These are phyloP conservation scores for Catharus ustulatus DNA, from an alignment of 2,797 vertebrate species.

Conservation along the genomic window DNA sequence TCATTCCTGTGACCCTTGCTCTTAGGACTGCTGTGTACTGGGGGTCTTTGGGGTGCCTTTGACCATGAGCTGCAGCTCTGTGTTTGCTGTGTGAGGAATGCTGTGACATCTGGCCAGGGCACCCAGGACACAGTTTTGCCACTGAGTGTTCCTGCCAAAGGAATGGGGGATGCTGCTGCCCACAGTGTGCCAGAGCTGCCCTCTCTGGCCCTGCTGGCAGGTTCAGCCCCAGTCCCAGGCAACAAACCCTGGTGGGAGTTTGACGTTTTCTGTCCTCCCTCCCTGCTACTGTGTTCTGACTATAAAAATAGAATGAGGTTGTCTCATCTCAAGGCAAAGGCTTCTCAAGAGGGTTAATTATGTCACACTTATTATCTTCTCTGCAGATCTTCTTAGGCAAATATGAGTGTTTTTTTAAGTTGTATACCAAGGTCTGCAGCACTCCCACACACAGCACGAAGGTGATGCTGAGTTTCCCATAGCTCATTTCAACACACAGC, in stretches of 20 bases:
- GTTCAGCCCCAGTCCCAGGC: neutral
- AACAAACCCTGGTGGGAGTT: neutral
- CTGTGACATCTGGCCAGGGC: neutral
- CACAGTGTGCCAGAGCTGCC: neutral
- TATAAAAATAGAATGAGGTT: slow-evolving; percentile 21
- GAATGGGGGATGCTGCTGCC: neutral
- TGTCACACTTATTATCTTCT: slow-evolving; percentile 23
- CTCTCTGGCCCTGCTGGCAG: rapidly evolving
- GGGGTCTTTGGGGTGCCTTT: neutral
- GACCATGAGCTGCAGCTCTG: neutral
- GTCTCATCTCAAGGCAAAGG: slow-evolving; percentile 12
- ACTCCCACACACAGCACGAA: neutral
- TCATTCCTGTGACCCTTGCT: too few relatives aligned
- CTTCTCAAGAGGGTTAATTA: slow-evolving; percentile 55
- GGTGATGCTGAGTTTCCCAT: neutral
- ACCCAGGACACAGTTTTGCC: neutral
- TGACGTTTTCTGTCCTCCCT: neutral
- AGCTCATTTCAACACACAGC: neutral
- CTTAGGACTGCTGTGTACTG: neutral
- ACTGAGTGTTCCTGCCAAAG: neutral
- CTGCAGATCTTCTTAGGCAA: slow-evolving; percentile 10
- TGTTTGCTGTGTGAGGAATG: rapidly evolving
- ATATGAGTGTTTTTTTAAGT: neutral
- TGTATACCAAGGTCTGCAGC: neutral
- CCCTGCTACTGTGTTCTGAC: neutral